A percentile compares a stretch with the other conserved stretches of the same genome.
Conservation (phyloP, 53 echinoderm and acorn worm genomes). For the Apostichopus leukothele region DNA sequence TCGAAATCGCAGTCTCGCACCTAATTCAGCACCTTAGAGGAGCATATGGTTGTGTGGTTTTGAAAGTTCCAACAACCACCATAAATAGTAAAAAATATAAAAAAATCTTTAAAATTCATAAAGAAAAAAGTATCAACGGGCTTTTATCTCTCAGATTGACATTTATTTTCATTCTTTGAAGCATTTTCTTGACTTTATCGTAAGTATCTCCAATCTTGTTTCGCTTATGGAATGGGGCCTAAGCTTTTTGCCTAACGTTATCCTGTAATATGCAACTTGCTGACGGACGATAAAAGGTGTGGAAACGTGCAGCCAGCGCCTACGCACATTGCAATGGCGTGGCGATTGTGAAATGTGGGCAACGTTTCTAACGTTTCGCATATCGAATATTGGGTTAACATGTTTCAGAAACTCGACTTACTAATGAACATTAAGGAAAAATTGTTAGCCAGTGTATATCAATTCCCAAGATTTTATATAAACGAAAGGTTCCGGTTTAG, state of each 20-base stretch:
- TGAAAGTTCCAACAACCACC: constrained; percentile 33
- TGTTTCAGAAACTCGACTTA: too few species aligned
- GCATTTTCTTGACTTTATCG: constrained; percentile 23
- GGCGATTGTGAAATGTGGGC: background rate
- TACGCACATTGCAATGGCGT: background rate
- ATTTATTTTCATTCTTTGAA: constrained; percentile 46
- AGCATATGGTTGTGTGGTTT: constrained; percentile 42
- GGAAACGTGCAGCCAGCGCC: background rate
- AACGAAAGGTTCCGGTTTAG: too few species aligned
- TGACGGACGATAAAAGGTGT: too few species aligned
- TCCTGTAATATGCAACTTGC: background rate
- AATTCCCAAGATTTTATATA: too few species aligned
- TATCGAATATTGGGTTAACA: too few species aligned
- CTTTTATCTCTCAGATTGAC: constrained; percentile 45
- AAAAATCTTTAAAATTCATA: constrained; percentile 21
- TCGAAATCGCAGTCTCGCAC: constrained; percentile 34
- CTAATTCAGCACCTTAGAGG: constrained; percentile 32
- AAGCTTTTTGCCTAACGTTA: constrained; percentile 10
- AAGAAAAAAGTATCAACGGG: constrained; percentile 23
- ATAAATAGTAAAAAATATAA: constrained; percentile 33
- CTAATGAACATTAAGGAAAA: too few species aligned
- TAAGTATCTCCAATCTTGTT: constrained; percentile 9
- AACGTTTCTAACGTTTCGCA: too few species aligned
- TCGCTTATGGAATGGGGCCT: background rate
- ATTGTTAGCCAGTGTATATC: too few species aligned